phyloP scores from a whole-genome alignment of 2,888 invertebrate species.

The Zygothrica quintamaculata region DNA sequence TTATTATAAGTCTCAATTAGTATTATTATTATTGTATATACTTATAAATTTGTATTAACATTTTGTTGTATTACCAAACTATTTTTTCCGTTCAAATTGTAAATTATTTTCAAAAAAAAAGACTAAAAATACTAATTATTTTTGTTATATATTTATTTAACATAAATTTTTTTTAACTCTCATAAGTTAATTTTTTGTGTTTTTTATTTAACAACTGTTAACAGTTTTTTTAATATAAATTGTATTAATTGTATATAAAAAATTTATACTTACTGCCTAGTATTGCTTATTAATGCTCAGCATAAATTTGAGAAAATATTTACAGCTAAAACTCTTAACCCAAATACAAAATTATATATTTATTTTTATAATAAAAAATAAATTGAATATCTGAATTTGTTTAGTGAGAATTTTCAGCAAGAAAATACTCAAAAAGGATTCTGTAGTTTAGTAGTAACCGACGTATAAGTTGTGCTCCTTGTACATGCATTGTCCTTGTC shows the following conservation, averaged over 20 bases:
- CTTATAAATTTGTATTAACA: conserved; percentile 41
- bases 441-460: too few species aligned
- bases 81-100: conserved; percentile 42
- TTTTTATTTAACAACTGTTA: conserved; percentile 28
- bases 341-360: neutral
- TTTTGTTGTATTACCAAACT: conserved; percentile 56
- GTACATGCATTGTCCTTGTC: conserved; percentile 17
- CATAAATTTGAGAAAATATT: conserved; percentile 37
- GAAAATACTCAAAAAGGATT: too few species aligned
- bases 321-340: conserved; percentile 4
- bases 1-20: conserved; percentile 12
- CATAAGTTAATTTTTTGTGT: neutral
- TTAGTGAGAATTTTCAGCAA: too few species aligned
- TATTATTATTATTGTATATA: conserved; percentile 33
- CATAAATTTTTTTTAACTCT: conserved; percentile 5
- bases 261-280: conserved; percentile 48
- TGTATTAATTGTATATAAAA: conserved; percentile 47
- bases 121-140: too few species aligned
- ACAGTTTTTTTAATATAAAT: conserved; percentile 11
- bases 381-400: too few species aligned
- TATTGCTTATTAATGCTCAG: conserved; percentile 71
- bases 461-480: too few species aligned
- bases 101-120: too few species aligned
- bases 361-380: too few species aligned
- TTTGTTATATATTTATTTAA: too few species aligned